Evolutionary conservation across 2,888 invertebrate genomes (phyloP).

Genomic region (Tuberolachnus salignus): DNA sequence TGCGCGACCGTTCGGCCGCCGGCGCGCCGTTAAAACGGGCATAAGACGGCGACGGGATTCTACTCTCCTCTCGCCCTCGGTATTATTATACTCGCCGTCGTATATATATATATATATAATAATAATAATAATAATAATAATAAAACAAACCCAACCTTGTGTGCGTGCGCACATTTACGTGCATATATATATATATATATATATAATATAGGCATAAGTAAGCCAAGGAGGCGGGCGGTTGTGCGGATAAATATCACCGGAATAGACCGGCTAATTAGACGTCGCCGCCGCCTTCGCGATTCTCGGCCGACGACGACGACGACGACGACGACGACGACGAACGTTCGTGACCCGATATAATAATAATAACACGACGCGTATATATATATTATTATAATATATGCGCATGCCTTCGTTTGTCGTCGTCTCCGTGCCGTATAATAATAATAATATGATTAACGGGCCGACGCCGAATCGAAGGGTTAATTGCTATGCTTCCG

Average conservation of each 20-base stretch:
- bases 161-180: not conserved
- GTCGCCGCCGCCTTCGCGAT: slow-evolving; percentile 20
- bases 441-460: slow-evolving; percentile 27
- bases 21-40: not conserved
- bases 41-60: not conserved
- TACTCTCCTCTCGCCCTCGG: not conserved
- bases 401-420: no score
- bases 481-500: slow-evolving; percentile 25
- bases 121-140: slow-evolving; percentile 1
- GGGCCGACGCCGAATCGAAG: slow-evolving; percentile 7
- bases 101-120: not conserved
- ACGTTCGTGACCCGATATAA: slow-evolving; percentile 28
- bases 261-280: slow-evolving; percentile 14
- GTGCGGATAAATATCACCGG: slow-evolving; percentile 19
- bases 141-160: not conserved
- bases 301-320: slow-evolving; percentile 11
- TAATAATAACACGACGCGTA: not conserved
- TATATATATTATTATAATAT: not conserved
- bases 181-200: not conserved
- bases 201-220: not conserved
- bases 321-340: not conserved
- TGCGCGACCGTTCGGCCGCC: slow-evolving; percentile 1
- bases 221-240: slow-evolving; percentile 14
- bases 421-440: not conserved
- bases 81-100: not conserved